These are phyloP conservation scores for Lymantria dispar DNA, from an alignment of 2,888 invertebrate species.

Conservation along the genomic window DNA sequence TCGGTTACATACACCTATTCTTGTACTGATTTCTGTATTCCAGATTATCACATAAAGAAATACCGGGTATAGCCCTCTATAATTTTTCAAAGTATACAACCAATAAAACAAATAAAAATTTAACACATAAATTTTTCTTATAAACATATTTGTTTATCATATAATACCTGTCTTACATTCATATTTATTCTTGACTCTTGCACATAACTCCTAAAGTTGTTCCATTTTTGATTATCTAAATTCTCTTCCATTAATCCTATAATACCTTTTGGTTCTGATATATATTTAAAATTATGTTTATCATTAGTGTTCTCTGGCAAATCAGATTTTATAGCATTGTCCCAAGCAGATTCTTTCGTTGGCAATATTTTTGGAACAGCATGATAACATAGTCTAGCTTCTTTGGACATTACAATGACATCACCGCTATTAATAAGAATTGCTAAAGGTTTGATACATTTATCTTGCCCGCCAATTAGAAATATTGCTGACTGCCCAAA, in stretches of 20 bases:
- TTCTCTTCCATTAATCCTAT: constrained; percentile 42
- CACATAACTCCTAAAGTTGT: constrained; percentile 83
- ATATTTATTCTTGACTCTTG: constrained; percentile 93
- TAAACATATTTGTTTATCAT: constrained; percentile 78
- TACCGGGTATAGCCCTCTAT: too few species aligned
- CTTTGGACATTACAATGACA: constrained; percentile 93
- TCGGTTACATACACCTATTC: too few species aligned
- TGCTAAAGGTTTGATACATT: constrained; percentile 85
- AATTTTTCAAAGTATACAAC: too few species aligned
- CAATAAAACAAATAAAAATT: not conserved
- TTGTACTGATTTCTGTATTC: too few species aligned
- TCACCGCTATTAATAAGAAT: constrained; percentile 94
- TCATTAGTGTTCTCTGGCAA: constrained; percentile 9
- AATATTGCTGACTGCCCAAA: constrained; percentile 98
- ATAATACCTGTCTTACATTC: constrained; percentile 95
- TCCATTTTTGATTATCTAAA: constrained; percentile 66
- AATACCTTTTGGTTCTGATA: constrained; percentile 39
- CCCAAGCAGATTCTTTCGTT: constrained; percentile 74
- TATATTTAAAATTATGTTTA: constrained; percentile 42
- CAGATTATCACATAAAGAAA: too few species aligned
- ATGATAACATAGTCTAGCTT: constrained; percentile 94
- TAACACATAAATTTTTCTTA: constrained; percentile 20
- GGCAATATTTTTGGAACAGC: constrained; percentile 94
- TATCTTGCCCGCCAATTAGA: constrained; percentile 91
- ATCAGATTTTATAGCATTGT: constrained; percentile 33